Conservation (phyloP, 53 echinoderm and acorn worm species). For the Antedon mediterranea region DNA sequence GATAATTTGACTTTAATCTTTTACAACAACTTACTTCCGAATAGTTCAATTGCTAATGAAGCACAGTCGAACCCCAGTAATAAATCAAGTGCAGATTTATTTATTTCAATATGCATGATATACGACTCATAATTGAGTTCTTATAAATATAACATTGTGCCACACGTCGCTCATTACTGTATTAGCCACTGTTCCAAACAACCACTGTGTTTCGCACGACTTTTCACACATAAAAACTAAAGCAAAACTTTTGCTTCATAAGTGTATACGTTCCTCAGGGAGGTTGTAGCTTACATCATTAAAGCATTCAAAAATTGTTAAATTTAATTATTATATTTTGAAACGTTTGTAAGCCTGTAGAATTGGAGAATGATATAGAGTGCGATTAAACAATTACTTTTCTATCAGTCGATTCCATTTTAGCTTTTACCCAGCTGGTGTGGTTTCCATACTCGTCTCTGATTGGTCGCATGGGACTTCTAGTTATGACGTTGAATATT, state of each 20-base stretch:
- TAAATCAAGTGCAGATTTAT: neutral
- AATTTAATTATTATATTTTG: neutral
- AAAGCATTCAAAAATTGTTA: neutral
- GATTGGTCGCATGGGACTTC: neutral
- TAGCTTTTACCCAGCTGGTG: neutral
- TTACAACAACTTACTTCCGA: neutral
- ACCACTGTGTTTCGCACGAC: neutral
- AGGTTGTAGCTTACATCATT: neutral
- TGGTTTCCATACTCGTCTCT: neutral
- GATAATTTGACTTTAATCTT: neutral
- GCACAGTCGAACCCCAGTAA: neutral
- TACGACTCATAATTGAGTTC: neutral
- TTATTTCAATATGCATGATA: neutral
- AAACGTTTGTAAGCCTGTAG: neutral
- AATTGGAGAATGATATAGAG: neutral
- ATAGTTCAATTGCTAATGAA: neutral
- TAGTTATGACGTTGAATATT: neutral
- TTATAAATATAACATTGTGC: neutral
- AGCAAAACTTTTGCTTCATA: neutral
- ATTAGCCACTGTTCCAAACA: neutral
- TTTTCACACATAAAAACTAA: neutral
- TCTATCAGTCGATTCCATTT: neutral
- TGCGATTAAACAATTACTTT: neutral
- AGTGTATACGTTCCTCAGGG: neutral
- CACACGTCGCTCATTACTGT: neutral